A percentile compares a stretch with the other conserved stretches of the same genome.
These are phyloP conservation scores for Junco hyemalis DNA, from an alignment of 2,113 vertebrate genomes.

Conservation along the genomic window DNA sequence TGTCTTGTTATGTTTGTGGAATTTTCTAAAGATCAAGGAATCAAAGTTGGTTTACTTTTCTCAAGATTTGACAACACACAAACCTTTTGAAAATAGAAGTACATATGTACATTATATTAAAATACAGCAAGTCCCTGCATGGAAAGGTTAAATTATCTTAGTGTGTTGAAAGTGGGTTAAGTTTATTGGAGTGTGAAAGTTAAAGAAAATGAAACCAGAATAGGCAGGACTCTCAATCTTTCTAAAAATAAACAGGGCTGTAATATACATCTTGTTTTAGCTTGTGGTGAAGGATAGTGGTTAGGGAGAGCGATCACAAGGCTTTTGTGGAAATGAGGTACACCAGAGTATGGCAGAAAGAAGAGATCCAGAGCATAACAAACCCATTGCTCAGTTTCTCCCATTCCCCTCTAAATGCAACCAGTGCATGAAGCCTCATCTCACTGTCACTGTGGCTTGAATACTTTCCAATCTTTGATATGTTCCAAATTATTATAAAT, in stretches of 20 bases:
- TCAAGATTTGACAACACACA: not conserved
- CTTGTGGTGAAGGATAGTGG: not conserved
- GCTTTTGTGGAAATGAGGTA: constrained; percentile 8
- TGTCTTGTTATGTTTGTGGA: not conserved
- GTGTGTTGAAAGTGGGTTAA: not conserved
- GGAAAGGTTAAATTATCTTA: not conserved
- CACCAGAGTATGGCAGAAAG: not conserved
- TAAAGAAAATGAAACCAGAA: not conserved
- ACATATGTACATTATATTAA: not conserved
- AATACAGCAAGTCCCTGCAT: not conserved
- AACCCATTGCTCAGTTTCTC: not conserved
- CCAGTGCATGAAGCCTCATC: not conserved
- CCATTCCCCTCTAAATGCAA: not conserved
- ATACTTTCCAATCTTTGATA: not conserved
- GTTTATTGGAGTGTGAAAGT: not conserved
- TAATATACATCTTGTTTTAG: not conserved
- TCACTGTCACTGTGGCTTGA: constrained; percentile 9
- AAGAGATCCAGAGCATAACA: not conserved
- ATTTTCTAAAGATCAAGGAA: not conserved
- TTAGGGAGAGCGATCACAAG: not conserved
- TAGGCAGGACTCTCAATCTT: not conserved
- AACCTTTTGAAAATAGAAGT: not conserved
- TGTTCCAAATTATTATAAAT: constrained; percentile 32
- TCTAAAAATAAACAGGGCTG: not conserved
- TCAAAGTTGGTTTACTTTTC: not conserved